Evolutionary conservation across 2,797 vertebrate genomes (phyloP).

Genomic region (Lemur catta): DNA sequence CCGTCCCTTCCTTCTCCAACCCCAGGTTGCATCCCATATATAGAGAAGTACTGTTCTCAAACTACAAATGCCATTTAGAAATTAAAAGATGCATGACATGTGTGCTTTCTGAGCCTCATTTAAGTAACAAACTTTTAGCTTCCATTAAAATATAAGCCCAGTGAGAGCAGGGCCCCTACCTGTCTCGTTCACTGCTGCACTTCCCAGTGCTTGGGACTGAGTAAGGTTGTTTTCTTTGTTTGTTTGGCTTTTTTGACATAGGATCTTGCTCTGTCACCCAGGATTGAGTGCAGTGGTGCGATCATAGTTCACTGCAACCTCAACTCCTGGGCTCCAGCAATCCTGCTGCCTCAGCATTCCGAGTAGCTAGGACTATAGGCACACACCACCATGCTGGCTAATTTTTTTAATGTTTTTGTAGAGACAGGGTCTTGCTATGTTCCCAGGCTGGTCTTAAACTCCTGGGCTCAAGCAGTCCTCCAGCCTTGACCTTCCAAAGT

Average conservation of each 20-base stretch:
- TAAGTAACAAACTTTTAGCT: constrained; percentile 34
- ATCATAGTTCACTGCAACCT: not conserved
- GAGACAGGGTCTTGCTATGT: not conserved
- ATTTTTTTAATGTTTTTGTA: not conserved
- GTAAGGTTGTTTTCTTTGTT: too few species aligned
- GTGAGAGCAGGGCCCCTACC: not conserved
- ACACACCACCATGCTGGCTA: not conserved
- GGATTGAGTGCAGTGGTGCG: not conserved
- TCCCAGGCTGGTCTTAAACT: not conserved
- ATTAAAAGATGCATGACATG: not conserved
- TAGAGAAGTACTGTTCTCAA: constrained; percentile 20
- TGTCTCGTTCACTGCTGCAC: not conserved
- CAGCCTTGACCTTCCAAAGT: not conserved
- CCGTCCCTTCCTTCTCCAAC: not conserved
- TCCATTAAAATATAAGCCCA: not conserved
- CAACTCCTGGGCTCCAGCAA: not conserved
- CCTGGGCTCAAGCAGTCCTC: not conserved
- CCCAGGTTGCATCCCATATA: not conserved
- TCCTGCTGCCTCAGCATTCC: not conserved
- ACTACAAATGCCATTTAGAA: not conserved
- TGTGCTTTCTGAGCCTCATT: constrained; percentile 46
- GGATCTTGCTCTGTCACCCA: not conserved
- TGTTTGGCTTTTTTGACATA: too few species aligned
- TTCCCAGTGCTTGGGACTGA: not conserved
- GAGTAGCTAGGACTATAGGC: not conserved